phyloP scores from a whole-genome alignment of 2,113 vertebrate genomes.

The Tichodroma muraria region DNA sequence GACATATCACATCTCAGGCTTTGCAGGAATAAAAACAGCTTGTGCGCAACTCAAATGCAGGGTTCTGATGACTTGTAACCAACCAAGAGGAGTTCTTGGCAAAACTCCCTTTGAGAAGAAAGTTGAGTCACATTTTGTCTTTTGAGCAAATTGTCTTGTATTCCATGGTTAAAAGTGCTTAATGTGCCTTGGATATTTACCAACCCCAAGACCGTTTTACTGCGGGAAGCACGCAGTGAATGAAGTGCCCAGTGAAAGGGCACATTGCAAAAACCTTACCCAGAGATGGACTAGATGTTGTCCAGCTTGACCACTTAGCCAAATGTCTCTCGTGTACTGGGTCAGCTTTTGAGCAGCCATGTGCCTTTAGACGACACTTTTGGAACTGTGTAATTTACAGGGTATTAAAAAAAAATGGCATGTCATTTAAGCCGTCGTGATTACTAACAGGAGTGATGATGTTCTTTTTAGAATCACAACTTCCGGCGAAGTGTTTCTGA shows the following conservation, averaged over 20 bases:
- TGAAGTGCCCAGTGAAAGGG: background rate
- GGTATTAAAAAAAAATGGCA: background rate
- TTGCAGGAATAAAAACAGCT: background rate
- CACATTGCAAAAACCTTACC: background rate
- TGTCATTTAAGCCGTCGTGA: background rate
- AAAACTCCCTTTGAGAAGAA: background rate
- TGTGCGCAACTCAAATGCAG: background rate
- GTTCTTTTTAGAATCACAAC: background rate
- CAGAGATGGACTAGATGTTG: background rate
- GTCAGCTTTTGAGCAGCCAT: background rate
- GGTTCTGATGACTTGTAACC: background rate
- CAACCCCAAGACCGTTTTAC: background rate
- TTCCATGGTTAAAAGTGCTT: background rate
- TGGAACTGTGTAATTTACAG: background rate
- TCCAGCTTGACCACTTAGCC: background rate
- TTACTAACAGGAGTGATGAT: background rate
- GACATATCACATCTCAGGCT: background rate
- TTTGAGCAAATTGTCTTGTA: slow-evolving; percentile 13
- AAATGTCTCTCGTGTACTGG: background rate
- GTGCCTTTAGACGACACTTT: background rate
- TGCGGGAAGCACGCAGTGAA: rapidly evolving
- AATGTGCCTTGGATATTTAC: background rate
- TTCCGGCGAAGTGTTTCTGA: background rate
- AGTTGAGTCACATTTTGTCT: slow-evolving; percentile 22
- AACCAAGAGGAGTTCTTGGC: background rate